Evolutionary conservation across 2,113 vertebrate species (phyloP), one percentile per base, ranked within the genome.

Genomic region (Pitta sordida): DNA sequence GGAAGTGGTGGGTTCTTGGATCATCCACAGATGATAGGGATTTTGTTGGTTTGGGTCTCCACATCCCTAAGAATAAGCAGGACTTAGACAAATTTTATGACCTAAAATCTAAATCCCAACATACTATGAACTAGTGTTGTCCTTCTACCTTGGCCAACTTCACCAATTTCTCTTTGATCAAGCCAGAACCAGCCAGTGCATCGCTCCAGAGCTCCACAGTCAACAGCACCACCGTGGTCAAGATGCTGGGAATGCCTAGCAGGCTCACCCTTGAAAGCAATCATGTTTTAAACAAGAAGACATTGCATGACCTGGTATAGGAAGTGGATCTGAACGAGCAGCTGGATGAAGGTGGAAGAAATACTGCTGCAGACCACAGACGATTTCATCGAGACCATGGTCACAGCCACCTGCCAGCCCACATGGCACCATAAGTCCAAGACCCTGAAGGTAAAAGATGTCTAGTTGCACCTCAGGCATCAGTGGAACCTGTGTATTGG

Each of bases 401-500:
- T 99, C 95, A 99, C 99, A 1, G 99, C 99, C 0, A 99, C 99
- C 49, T 99, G 99, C 96, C 99, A 99, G 92, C 98, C 99, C 1
- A 99, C 99, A 1, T 98, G 99, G 68, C 99, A 99, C 94, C 98
- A 99, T 91, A 99, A 99, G 90, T 99, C 99, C 36, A 99, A 98
- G 97, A 99, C 99, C 53, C 97, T 99, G 95, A 99, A 99, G 94
- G 99, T 99, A 80, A 99, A 99, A 95, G 99, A 99, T 15, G 99
- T 99, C 82, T 99, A 99, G 92, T 88, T 99, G 90, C 99, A 99
- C 96, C 98, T 99, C 6, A 99, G 99, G 84, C 99, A 99, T 59
- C 99, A 99, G 97, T 99, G 99, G 99, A 99, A 99, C 96, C 99
- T 99, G 99, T 99, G 99, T 99, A 99, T 99, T 99, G 99, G n/a